Evolutionary conservation across 2,797 vertebrate species (phyloP).

Genomic region (Sebastes hubbsi): DNA sequence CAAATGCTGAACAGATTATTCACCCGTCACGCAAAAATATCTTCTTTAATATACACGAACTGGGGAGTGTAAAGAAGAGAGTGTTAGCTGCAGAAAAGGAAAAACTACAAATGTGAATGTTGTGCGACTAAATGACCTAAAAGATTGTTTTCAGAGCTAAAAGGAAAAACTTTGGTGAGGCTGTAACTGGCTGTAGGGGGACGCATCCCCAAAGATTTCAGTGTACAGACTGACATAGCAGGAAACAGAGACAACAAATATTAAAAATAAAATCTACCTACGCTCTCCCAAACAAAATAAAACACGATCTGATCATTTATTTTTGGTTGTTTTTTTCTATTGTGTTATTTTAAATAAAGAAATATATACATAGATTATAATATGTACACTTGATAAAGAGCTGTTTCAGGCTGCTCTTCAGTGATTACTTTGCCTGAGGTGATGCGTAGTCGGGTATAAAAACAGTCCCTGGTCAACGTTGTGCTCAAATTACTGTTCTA

Average conservation of each 20-base stretch:
- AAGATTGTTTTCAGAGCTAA: constrained; percentile 15
- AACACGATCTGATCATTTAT: constrained; percentile 37
- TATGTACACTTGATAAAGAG: constrained; percentile 79
- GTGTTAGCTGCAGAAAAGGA: background rate
- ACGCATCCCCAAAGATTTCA: constrained; percentile 60
- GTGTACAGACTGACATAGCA: constrained; percentile 75
- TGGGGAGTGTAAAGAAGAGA: background rate
- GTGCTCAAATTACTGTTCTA: constrained; percentile 54
- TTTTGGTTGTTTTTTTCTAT: constrained; percentile 42
- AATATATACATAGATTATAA: constrained; percentile 82
- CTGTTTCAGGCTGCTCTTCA: constrained; percentile 59
- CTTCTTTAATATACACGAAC: constrained; percentile 1
- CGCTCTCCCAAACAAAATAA: constrained; percentile 24
- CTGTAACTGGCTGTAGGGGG: constrained; percentile 37
- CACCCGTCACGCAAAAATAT: constrained; percentile 13
- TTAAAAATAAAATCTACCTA: constrained; percentile 8
- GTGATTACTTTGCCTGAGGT: constrained; percentile 67
- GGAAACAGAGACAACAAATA: constrained; percentile 13
- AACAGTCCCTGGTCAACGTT: constrained; percentile 54
- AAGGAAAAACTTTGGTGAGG: constrained; percentile 14
- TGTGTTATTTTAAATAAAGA: constrained; percentile 83
- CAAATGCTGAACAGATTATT: constrained; percentile 9
- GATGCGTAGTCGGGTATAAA: constrained; percentile 50
- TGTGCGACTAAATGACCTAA: constrained; percentile 4
- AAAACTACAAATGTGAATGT: background rate